Percentiles rank a stretch among this genome's conserved stretches.
Evolutionary conservation across 2,113 vertebrate species (phyloP).

Genomic region (Hippopotamus amphibius): DNA sequence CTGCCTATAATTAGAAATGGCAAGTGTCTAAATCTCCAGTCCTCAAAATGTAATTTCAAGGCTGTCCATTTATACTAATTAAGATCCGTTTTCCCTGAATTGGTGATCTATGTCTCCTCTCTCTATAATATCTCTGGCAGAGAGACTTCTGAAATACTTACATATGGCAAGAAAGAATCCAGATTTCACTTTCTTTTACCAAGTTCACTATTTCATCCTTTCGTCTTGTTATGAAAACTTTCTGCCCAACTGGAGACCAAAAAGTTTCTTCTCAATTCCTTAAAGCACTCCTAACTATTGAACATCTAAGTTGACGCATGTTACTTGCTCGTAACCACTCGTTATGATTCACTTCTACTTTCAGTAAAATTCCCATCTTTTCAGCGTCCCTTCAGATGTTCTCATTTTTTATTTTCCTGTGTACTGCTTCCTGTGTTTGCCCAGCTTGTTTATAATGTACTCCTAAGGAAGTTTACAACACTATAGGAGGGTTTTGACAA

Average conservation of each 20-base stretch:
- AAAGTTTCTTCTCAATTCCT: slow-evolving; percentile 41
- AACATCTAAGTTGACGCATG: background rate
- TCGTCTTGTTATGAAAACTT: slow-evolving; percentile 27
- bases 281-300: background rate
- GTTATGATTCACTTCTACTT: slow-evolving; percentile 29
- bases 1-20: slow-evolving; percentile 11
- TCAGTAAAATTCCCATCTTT: slow-evolving; percentile 32
- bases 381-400: background rate
- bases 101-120: background rate
- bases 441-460: background rate
- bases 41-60: slow-evolving; percentile 42
- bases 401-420: slow-evolving; percentile 2
- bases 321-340: background rate
- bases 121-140: background rate
- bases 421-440: background rate
- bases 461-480: background rate
- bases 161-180: background rate
- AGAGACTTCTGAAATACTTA: slow-evolving; percentile 32
- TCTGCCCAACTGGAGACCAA: background rate
- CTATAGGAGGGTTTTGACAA: background rate
- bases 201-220: background rate
- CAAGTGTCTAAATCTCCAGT: background rate
- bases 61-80: background rate
- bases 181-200: slow-evolving; percentile 19
- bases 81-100: background rate